Evolutionary conservation across 2,113 vertebrate genomes (phyloP), one percentile per base, ranked within the genome.

Genomic region (Herpetotheres cachinnans): DNA sequence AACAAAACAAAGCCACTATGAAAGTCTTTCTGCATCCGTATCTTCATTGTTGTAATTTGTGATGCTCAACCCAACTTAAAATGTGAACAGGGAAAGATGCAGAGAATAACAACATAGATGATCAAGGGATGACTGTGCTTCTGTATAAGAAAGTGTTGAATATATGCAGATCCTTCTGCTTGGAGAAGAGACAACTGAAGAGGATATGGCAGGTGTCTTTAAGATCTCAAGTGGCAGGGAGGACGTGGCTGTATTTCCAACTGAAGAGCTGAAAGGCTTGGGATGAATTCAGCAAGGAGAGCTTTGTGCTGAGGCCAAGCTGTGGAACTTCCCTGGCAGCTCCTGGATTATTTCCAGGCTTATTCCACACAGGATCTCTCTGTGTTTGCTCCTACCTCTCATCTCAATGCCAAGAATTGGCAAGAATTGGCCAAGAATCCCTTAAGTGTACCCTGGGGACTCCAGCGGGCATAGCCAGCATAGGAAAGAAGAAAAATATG

Each of bases 371-470:
- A 76, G 5, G 7, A 6, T 55, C 4, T 67, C 42, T 55, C 89
- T 81, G 55, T 2, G 1, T 66, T 80, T 73, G 34, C 19, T 83
- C 58, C 72, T 36, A 70, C 27, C 16, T 89, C 6, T 63, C 2
- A 3, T 62, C 27, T 65, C 24, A 44, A 0, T 10, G 12, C 18
- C 10, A n/a, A n/a, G n/a, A n/a, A n/a, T n/a, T n/a, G n/a, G n/a
- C n/a, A n/a, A n/a, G n/a, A n/a, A n/a, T 72, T 71, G 40, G 56
- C 42, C 52, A 69, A 59, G 38, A 38, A 52, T 47, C 6, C 44
- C 38, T 59, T 66, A 6, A 0, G 0, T 44, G 13, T 67, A 8
- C 22, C 11, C 61, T 52, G 38, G 6, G 26, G n/a, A 82, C 38
- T 42, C 70, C 44, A 74, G 38, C 21, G 61, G 58, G 34, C 16